These are phyloP conservation scores for Apotomis capreana DNA, from an alignment of 2,888 invertebrate species.

Conservation along the genomic window DNA sequence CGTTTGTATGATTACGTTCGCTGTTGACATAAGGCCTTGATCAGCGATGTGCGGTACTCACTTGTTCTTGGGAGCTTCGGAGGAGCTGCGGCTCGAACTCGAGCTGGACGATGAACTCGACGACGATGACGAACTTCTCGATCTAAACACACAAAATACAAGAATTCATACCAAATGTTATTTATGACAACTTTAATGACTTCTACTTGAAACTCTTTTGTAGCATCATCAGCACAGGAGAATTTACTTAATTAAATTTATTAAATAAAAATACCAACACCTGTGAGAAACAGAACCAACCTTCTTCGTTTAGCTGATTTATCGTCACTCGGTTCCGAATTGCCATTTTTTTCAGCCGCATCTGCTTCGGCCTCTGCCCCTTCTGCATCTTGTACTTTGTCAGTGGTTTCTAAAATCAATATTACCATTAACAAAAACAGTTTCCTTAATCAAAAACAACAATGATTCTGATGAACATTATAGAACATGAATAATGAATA, in stretches of 20 bases:
- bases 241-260: not conserved
- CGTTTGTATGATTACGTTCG: too few relatives aligned
- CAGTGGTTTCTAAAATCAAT: conserved; percentile 58
- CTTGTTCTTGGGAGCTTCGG: conserved; percentile 72
- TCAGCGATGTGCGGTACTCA: conserved; percentile 49
- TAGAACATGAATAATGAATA: too few relatives aligned
- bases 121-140: conserved; percentile 76
- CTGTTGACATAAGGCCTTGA: too few relatives aligned
- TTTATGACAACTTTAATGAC: too few relatives aligned
- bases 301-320: conserved; percentile 70
- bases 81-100: conserved; percentile 77
- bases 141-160: conserved; percentile 53
- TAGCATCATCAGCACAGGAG: too few relatives aligned
- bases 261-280: not conserved
- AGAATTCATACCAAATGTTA: too few relatives aligned
- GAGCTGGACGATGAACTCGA: conserved; percentile 77
- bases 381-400: conserved; percentile 64
- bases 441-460: too few relatives aligned
- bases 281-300: conserved; percentile 52
- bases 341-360: conserved; percentile 63
- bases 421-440: too few relatives aligned
- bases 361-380: conserved; percentile 59
- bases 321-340: conserved; percentile 56
- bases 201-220: too few relatives aligned
- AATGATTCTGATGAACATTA: too few relatives aligned